A percentile compares a stretch with the other conserved stretches of the same genome.
Evolutionary conservation across 2,888 invertebrate genomes (phyloP).

Genomic region (Drosophila dives): DNA sequence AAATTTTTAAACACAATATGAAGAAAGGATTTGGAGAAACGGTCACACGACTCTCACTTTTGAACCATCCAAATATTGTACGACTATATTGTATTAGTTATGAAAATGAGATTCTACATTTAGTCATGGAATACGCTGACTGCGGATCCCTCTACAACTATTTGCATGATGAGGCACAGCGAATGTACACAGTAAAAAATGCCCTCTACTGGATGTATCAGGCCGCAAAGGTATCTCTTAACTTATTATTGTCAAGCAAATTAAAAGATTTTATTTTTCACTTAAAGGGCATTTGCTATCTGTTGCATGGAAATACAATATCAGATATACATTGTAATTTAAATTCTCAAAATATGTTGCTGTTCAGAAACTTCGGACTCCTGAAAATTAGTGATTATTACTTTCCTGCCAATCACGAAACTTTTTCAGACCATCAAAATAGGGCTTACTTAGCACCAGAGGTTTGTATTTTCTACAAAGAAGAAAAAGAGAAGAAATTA

Average conservation of each 20-base stretch:
- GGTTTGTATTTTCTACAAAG: neutral
- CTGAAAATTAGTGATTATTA: slow-evolving; percentile 8
- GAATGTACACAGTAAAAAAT: neutral
- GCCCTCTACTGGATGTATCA: slow-evolving; percentile 12
- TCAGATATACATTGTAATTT: slow-evolving; percentile 1
- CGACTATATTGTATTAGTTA: neutral
- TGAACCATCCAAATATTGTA: neutral
- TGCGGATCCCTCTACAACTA: slow-evolving; percentile 10
- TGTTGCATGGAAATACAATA: neutral
- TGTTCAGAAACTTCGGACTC: neutral
- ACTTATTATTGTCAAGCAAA: neutral
- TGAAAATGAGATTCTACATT: neutral
- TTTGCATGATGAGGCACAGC: slow-evolving; percentile 9
- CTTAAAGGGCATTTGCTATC: neutral
- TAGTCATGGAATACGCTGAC: slow-evolving; percentile 6
- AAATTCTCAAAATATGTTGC: slow-evolving; percentile 7
- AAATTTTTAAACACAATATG: neutral
- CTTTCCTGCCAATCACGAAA: neutral
- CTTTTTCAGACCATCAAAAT: neutral
- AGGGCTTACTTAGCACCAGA: slow-evolving; percentile 6
- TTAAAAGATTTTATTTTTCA: neutral
- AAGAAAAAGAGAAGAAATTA: too few relatives aligned
- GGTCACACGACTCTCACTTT: neutral
- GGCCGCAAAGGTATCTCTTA: slow-evolving; percentile 6
- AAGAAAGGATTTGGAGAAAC: neutral